A percentile compares a stretch with the other conserved stretches of the same genome.
These are phyloP conservation scores for Martes flavigula DNA, from an alignment of 2,797 vertebrate species.

Conservation along the genomic window DNA sequence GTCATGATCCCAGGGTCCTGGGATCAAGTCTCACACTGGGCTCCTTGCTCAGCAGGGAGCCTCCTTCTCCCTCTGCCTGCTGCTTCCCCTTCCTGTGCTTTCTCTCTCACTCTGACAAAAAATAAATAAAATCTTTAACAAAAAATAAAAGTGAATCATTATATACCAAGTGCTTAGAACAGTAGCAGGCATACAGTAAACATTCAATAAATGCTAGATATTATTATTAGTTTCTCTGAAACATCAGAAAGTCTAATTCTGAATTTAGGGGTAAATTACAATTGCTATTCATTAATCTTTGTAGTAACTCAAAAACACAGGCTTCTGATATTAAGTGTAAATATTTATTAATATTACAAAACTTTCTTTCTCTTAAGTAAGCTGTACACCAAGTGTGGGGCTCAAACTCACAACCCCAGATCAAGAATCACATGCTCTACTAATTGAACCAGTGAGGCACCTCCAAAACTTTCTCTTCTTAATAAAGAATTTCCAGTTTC, in stretches of 20 bases:
- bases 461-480: not conserved
- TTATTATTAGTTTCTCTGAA: not conserved
- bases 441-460: not conserved
- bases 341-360: not conserved
- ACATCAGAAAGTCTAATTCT: not conserved
- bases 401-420: not conserved
- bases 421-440: not conserved
- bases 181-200: not conserved
- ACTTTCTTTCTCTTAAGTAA: not conserved
- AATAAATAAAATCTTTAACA: too few species aligned
- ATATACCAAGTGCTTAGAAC: not conserved
- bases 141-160: not conserved
- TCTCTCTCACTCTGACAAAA: too few species aligned
- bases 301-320: not conserved
- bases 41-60: too few species aligned
- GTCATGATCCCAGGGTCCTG: too few species aligned
- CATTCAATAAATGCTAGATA: not conserved
- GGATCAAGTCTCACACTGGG: too few species aligned
- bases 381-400: not conserved
- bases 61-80: too few species aligned
- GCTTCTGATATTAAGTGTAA: not conserved
- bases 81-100: too few species aligned
- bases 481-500: not conserved
- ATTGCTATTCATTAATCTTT: not conserved
- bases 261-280: not conserved